Percentiles rank a stretch among this genome's conserved stretches.
phyloP scores from a whole-genome alignment of 2,888 invertebrate genomes.

The Diarsia brunnea region DNA sequence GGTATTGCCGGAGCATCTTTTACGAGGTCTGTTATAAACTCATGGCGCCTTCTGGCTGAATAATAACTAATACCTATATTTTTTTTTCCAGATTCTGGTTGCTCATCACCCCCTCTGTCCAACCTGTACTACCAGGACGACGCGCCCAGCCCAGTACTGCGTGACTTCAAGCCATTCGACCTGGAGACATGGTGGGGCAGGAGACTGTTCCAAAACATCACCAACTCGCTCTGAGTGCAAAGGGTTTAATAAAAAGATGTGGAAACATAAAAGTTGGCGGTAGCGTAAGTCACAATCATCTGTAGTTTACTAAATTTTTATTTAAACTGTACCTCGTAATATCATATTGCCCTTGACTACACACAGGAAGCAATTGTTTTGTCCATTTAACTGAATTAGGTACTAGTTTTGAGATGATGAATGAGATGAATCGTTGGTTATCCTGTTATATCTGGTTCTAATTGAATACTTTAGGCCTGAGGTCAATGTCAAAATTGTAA shows the following conservation, averaged over 20 bases:
- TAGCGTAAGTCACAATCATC: slow-evolving; percentile 89
- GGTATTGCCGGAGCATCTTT: neutral
- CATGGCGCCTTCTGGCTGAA: neutral
- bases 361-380: slow-evolving; percentile 40
- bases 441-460: slow-evolving; percentile 39
- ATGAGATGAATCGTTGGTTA: slow-evolving; percentile 29
- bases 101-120: slow-evolving; percentile 85
- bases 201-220: slow-evolving; percentile 95
- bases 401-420: slow-evolving; percentile 38
- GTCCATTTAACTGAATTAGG: slow-evolving; percentile 44
- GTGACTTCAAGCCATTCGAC: slow-evolving; percentile 97
- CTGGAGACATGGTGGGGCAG: slow-evolving; percentile 98
- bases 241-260: slow-evolving; percentile 49
- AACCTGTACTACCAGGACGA: slow-evolving; percentile 94
- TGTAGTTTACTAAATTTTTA: slow-evolving; percentile 88
- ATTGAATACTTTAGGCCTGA: slow-evolving; percentile 19
- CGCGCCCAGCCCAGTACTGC: slow-evolving; percentile 92
- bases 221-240: slow-evolving; percentile 92
- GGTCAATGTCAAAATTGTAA: slow-evolving; percentile 16
- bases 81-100: slow-evolving; percentile 80
- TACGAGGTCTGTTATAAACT: neutral
- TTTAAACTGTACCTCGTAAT: slow-evolving; percentile 52
- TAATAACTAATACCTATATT: neutral
- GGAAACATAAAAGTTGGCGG: slow-evolving; percentile 78
- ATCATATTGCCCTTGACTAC: slow-evolving; percentile 18